Percentiles rank a stretch among this genome's conserved stretches.
Evolutionary conservation across 2,113 vertebrate genomes (phyloP).

Genomic region (Leptocoma aspasia): DNA sequence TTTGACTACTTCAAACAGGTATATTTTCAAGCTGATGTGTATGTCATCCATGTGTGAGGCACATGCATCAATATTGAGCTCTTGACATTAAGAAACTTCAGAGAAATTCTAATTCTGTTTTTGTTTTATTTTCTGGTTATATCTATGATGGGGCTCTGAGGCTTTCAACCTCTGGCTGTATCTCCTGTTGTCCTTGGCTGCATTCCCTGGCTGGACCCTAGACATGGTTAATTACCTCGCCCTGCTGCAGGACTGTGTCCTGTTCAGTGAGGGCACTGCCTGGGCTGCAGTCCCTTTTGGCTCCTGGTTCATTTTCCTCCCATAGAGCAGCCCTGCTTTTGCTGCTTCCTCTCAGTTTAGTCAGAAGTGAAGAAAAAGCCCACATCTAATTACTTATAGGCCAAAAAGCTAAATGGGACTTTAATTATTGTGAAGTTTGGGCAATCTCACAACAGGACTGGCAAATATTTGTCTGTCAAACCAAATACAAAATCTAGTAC

Average conservation of each 20-base stretch:
- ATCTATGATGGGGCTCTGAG: neutral
- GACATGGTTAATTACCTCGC: neutral
- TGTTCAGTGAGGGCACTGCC: neutral
- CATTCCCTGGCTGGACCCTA: neutral
- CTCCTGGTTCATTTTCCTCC: neutral
- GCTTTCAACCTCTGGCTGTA: neutral
- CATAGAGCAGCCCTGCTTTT: neutral
- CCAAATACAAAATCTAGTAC: constrained; percentile 31
- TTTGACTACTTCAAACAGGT: neutral
- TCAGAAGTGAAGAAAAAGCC: neutral
- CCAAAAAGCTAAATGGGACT: neutral
- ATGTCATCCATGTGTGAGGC: neutral
- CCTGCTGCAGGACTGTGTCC: neutral
- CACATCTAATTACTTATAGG: neutral
- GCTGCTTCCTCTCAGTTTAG: neutral
- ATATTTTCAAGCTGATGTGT: neutral
- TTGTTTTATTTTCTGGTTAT: neutral
- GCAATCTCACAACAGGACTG: constrained; percentile 4
- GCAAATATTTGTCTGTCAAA: constrained; percentile 57
- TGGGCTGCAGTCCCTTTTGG: neutral
- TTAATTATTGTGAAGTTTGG: neutral
- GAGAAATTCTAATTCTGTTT: neutral
- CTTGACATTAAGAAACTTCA: neutral
- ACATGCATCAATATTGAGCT: neutral
- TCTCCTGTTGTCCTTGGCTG: neutral